Evolutionary conservation across 2,888 invertebrate species (phyloP).

Genomic region (Pyrrhosoma nymphula): DNA sequence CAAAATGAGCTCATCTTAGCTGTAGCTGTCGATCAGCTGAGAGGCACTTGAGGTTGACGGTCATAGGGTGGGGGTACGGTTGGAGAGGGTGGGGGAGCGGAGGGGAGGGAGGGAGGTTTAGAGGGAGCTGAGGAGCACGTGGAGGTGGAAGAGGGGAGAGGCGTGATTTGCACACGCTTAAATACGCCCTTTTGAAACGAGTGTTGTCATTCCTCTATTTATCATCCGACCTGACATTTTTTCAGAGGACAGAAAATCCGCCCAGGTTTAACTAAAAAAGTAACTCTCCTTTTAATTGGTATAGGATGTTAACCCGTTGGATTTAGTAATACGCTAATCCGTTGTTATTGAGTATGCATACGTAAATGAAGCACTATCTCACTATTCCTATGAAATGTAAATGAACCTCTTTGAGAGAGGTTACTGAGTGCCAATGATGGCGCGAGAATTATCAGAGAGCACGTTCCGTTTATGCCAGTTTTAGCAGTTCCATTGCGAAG

Average conservation of each 20-base stretch:
- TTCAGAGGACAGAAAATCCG: not conserved
- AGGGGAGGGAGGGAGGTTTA: not conserved
- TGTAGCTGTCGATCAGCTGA: not conserved
- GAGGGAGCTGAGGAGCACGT: not conserved
- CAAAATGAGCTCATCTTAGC: too few relatives aligned
- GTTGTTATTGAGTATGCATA: not conserved
- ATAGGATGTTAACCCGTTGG: not conserved
- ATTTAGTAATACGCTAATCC: not conserved
- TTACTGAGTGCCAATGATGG: too few relatives aligned
- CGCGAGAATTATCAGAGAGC: too few relatives aligned
- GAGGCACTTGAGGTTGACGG: not conserved
- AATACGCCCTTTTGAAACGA: conserved; percentile 28
- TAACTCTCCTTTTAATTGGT: too few relatives aligned
- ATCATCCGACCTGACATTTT: not conserved
- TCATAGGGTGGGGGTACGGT: too few relatives aligned
- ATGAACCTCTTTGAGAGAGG: too few relatives aligned
- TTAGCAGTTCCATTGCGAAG: too few relatives aligned
- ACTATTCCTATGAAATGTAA: not conserved
- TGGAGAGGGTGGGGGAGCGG: not conserved
- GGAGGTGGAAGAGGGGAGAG: not conserved
- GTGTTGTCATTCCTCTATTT: not conserved
- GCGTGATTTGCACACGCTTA: conserved; percentile 28
- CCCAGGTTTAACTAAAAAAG: not conserved
- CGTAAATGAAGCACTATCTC: not conserved
- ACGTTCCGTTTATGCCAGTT: too few relatives aligned